Conservation (phyloP, 2,797 vertebrate genomes). For the Acanthornis magna region DNA sequence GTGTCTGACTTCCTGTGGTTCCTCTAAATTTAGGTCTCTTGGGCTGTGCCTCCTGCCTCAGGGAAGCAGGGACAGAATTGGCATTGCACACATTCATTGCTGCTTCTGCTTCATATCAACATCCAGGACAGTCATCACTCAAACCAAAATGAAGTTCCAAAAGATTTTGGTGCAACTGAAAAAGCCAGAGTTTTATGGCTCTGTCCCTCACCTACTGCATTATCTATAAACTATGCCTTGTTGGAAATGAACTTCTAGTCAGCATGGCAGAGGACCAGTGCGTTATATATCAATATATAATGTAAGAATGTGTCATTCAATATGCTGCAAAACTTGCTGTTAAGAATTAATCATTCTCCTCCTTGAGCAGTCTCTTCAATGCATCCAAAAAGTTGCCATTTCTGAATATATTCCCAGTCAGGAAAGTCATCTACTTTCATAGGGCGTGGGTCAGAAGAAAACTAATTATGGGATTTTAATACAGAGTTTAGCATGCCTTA, state of each 20-base stretch:
- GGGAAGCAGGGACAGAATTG: neutral
- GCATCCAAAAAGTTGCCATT: neutral
- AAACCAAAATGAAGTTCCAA: conserved; percentile 35
- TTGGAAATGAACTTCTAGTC: conserved; percentile 34
- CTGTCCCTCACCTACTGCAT: conserved; percentile 15
- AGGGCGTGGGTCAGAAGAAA: neutral
- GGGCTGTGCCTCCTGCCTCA: neutral
- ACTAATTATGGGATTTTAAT: neutral
- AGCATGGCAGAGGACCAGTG: conserved; percentile 21
- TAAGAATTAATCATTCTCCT: conserved; percentile 44
- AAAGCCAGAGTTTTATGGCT: conserved; percentile 34
- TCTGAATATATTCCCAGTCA: neutral
- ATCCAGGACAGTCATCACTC: conserved; percentile 35
- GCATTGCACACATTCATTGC: neutral
- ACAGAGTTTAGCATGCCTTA: neutral
- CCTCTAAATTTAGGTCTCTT: neutral
- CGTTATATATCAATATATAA: conserved; percentile 56
- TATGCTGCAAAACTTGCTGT: conserved; percentile 37
- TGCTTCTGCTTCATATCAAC: conserved; percentile 36
- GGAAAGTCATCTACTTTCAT: neutral
- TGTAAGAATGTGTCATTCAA: conserved; percentile 44
- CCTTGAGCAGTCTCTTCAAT: neutral
- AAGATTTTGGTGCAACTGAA: conserved; percentile 33
- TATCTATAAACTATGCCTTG: conserved; percentile 41
- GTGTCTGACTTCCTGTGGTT: neutral